Conservation (phyloP, 1,140 invertebrate species). For the Apocrypta bakeri region DNA sequence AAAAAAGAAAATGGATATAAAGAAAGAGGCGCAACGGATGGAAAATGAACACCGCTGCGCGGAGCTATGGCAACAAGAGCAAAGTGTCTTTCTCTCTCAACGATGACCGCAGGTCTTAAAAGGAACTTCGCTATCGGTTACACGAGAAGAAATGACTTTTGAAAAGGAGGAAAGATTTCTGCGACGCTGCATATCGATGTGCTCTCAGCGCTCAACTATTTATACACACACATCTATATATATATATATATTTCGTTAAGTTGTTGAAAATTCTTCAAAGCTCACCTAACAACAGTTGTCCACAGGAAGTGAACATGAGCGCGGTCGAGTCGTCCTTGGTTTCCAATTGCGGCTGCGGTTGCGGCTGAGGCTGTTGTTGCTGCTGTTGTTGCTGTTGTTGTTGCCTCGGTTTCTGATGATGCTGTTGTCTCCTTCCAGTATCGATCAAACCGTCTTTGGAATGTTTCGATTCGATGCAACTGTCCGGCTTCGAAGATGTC, state of each 20-base stretch:
- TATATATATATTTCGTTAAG: no score
- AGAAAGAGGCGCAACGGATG: constrained; percentile 6
- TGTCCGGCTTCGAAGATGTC: constrained; percentile 62
- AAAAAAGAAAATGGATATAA: background rate
- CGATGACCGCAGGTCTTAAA: constrained; percentile 9
- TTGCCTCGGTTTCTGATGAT: constrained; percentile 39
- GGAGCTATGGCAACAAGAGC: constrained; percentile 30
- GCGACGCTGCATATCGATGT: no score
- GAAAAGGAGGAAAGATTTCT: no score
- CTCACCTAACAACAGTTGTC: constrained; percentile 69
- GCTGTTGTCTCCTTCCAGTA: constrained; percentile 50
- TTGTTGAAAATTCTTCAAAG: no score
- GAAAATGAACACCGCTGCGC: constrained; percentile 26
- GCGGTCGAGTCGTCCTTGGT: constrained; percentile 65
- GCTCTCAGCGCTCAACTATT: no score
- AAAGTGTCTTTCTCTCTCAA: background rate
- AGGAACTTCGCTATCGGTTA: constrained; percentile 33
- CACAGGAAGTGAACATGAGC: constrained; percentile 70
- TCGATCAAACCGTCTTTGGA: constrained; percentile 68
- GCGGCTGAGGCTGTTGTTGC: constrained; percentile 43
- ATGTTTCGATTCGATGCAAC: constrained; percentile 66
- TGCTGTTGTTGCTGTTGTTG: constrained; percentile 52
- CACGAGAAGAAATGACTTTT: background rate
- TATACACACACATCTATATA: no score
- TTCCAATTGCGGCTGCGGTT: constrained; percentile 49